Evolutionary conservation across 2,888 invertebrate species (phyloP), one percentile per base, ranked within the genome.

Genomic region (Cepaea hortensis): DNA sequence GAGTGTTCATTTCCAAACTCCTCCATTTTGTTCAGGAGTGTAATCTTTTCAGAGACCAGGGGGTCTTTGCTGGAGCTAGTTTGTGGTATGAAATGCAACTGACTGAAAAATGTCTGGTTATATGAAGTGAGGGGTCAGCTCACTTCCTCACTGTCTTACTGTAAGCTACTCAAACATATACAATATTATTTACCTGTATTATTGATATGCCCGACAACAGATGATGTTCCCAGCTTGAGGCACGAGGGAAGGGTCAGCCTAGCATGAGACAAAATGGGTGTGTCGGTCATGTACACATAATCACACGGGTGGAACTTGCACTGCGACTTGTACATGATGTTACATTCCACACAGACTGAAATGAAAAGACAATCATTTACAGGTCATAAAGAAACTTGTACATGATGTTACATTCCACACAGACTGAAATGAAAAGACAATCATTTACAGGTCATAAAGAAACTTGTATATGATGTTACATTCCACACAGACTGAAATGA

Each of bases 181-280:
- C 55, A 55, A 9, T 55, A 11, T 55, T 55, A 1, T 3, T 11
- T 55, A 90, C 90, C 90, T 80, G 87, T 84, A 46, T 85, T 87
- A 68, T 87, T 89, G 20, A 83, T 82, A 62, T 89, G 88, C n/a
- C 88, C 90, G 35, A 73, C 72, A 9, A 89, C 68, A 20, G 46
- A 23, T 18, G 89, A 89, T 0, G 75, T 85, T 15, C 89, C 87
- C 13, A 93, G 90, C 55, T 87, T 88, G 48, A 92, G 90, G 84
- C 91, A 90, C 5, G 84, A 72, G 6, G 93, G 93, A 20, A 92
- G 86, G 1, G 91, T 90, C 7, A 90, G 90, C 61, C 91, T 81
- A 9, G 93, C 93, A 76, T 90, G 88, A 9, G 90, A 89, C 50
- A 90, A 88, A 20, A 92, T 89, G 18, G 91, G 91, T 11, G 88